phyloP scores from a whole-genome alignment of 2,113 vertebrate genomes.

The Coryphaenoides rupestris region DNA sequence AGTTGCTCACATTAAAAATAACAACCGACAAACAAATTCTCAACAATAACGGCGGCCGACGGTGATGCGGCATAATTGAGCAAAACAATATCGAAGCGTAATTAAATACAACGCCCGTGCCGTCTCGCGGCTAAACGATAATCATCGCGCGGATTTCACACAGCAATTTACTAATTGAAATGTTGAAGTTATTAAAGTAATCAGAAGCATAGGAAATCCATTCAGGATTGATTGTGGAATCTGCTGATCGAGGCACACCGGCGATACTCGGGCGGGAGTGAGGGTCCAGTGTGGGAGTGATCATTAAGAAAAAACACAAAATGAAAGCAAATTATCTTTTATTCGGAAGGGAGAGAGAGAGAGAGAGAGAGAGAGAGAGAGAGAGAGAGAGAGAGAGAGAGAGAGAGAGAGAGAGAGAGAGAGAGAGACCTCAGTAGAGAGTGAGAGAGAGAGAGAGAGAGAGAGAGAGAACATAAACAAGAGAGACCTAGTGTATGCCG shows the following conservation, averaged over 20 bases:
- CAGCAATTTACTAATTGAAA: not conserved
- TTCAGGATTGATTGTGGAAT: constrained; percentile 2
- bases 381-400: no score
- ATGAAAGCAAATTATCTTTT: not conserved
- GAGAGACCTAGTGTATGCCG: no score
- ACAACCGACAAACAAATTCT: no score
- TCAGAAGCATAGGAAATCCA: constrained; percentile 1
- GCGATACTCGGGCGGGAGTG: not conserved
- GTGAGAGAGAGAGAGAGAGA: no score
- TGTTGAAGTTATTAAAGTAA: constrained; percentile 1
- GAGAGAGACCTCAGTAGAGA: no score
- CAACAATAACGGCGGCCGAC: no score
- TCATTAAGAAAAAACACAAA: not conserved
- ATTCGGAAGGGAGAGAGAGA: no score
- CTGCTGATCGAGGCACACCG: not conserved
- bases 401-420: no score
- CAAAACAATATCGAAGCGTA: not conserved
- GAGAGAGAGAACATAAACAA: no score
- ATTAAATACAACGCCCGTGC: not conserved
- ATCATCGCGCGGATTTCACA: not conserved
- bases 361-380: no score
- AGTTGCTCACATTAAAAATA: no score
- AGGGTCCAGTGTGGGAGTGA: not conserved
- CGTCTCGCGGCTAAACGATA: not conserved
- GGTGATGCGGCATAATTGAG: not conserved